Base-by-base conservation (phyloP, 2,113 vertebrate genomes). In the Varanus salvator region DNA sequence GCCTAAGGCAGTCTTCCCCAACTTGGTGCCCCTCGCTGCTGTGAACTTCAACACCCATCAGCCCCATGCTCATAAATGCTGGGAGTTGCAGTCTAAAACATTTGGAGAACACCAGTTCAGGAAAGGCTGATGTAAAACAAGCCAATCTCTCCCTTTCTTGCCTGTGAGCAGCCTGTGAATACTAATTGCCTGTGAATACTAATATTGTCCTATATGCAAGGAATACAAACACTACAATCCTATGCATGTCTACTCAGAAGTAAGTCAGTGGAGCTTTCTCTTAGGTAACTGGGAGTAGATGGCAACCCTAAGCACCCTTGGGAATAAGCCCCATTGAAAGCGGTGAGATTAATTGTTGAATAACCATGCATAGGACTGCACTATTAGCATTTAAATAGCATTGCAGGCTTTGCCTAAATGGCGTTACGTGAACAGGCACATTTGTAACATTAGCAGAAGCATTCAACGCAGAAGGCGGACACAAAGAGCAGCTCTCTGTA, bases 381-480 rank as follows among this genome's bases (percentile, higher is more conserved):
- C 19, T 50, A 15, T 85, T 85, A 57, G 23, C 60, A 76, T 86
- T 75, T 44, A 64, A 27, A 87, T 31, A 87, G 54, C 54, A 34
- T 8, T 34, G 19, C n/a, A 7, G 17, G 34, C 48, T 44, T 64
- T 38, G 8, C 48, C 25, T 19, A 50, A 12, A 21, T 3, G 50
- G 25, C 60, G 52, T 29, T 72, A 85, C 34, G 2, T 74, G 29
- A 9, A 48, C 95, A 94, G 94, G 91, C 85, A 92, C 86, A 89
- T 92, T 94, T 88, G 95, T 91, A 82, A 72, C 94, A 93, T 95
- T 89, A 93, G 92, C 94, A 95, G 89, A 25, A 85, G 94, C 93
- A 94, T 95, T 95, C 91, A 93, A 92, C 96, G 93, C 94, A 95
- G 91, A 92, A 92, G 91, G 60, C 75, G 82, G 85, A 94, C 91